phyloP scores from a whole-genome alignment of 2,113 vertebrate genomes.

The Chaenocephalus aceratus region DNA sequence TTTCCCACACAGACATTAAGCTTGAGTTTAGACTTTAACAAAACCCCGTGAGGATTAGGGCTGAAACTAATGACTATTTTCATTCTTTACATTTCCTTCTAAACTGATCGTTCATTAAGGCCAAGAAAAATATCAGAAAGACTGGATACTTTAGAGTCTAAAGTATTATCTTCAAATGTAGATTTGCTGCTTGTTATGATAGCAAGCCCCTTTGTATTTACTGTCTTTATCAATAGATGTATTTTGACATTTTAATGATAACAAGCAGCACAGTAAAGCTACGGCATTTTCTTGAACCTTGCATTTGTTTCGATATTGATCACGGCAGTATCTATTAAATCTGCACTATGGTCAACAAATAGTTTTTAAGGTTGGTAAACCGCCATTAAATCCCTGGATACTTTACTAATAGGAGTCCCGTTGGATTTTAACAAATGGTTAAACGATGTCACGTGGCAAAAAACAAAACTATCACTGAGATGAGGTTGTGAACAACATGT shows the following conservation, averaged over 20 bases:
- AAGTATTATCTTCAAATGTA: background rate
- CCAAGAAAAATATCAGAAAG: background rate
- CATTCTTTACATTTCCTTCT: background rate
- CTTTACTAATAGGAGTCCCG: background rate
- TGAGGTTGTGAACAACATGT: constrained; percentile 42
- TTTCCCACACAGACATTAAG: background rate
- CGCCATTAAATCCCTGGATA: background rate
- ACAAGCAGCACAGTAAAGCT: background rate
- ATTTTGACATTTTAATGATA: background rate
- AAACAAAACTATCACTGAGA: constrained; percentile 22
- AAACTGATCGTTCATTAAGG: background rate
- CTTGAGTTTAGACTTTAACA: background rate
- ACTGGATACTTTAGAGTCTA: background rate
- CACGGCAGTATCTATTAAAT: background rate
- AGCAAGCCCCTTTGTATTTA: background rate
- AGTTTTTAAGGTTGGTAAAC: background rate
- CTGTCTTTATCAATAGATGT: background rate
- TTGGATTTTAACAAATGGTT: background rate
- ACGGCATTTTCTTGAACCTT: background rate
- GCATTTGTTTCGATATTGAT: background rate
- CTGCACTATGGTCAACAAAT: background rate
- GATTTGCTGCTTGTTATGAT: background rate
- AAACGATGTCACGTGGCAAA: constrained; percentile 12
- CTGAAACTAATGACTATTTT: constrained; percentile 1
- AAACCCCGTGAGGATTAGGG: background rate